Evolutionary conservation across 2,888 invertebrate species (phyloP), one percentile per base, ranked within the genome.

Genomic region (Ypsolopha scabrella): DNA sequence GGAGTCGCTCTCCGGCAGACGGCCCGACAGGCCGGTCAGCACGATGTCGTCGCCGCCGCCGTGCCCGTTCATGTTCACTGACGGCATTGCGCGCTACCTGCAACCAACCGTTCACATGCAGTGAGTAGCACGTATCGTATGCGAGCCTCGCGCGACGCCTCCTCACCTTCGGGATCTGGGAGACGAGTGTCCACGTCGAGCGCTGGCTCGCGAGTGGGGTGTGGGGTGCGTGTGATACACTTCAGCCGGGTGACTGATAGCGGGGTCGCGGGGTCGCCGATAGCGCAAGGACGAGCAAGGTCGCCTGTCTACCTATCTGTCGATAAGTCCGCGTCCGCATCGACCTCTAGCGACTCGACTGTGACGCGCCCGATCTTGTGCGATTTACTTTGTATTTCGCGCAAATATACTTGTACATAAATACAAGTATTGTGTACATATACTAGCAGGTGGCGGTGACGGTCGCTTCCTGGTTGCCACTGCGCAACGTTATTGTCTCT

Each of bases 1-100:
- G 77, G 88, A 93, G 63, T 92, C 90, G 58, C 95, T 95, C 82
- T 98, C 96, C 9, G 99, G 99, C 62, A 98, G 89, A 58, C 98
- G 92, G 53, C 93, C 94, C 52, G 95, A 94, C 62, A 96, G 88
- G 14, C 96, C 96, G 48, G 92, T 90, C 67, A 96, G 92, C 63
- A 95, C 94, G 63, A 96, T 89, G 62, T 93, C 92, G 57, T 92
- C 92, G 48, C 86, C 83, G 51, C 59, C 60, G 47, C 47, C 55
- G 8, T 51, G 54, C 41, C 79, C 82, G 72, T 80, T 79, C 62
- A 65, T 57, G 55, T 71, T 68, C 54, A 73, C 78, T 59, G 75
- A 70, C 60, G 85, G 83, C 86, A 85, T 86, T 50, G 45, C 50
- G 51, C 48, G 57, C 57, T 60, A 61, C 69, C 76, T 75, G 73